Evolutionary conservation across 2,888 invertebrate species (phyloP).

Genomic region (Cremastinae sp.): DNA sequence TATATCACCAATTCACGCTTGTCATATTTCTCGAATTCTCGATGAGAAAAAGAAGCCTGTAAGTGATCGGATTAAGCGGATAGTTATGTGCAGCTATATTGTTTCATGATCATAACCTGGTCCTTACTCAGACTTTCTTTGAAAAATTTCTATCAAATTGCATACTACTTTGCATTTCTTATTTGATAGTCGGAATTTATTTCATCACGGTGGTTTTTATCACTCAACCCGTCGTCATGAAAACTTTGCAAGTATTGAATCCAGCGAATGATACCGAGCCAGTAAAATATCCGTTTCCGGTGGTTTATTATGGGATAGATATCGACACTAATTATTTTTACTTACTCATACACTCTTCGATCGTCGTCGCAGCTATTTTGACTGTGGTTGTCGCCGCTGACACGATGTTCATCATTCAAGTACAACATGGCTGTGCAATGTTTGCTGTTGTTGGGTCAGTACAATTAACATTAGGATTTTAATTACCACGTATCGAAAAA

Average conservation of each 20-base stretch:
- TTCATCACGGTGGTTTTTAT: constrained; percentile 27
- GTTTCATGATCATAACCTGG: too few relatives aligned
- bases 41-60: too few relatives aligned
- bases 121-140: too few relatives aligned
- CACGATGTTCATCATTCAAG: constrained; percentile 50
- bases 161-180: too few relatives aligned
- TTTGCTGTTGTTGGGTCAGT: constrained; percentile 47
- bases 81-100: too few relatives aligned
- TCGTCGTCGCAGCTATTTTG: constrained; percentile 18
- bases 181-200: constrained; percentile 46
- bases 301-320: constrained; percentile 46
- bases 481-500: too few relatives aligned
- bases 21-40: too few relatives aligned
- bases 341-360: constrained; percentile 31
- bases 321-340: constrained; percentile 44
- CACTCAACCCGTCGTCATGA: constrained; percentile 34
- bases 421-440: constrained; percentile 52
- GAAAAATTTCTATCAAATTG: too few relatives aligned
- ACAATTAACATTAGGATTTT: background rate
- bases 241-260: constrained; percentile 18
- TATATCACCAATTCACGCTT: too few relatives aligned
- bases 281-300: constrained; percentile 39
- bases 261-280: constrained; percentile 2
- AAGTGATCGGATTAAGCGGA: too few relatives aligned
- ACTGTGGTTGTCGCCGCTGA: constrained; percentile 41